phyloP scores from a whole-genome alignment of 2,797 vertebrate genomes.

The Pangasius macronema region DNA sequence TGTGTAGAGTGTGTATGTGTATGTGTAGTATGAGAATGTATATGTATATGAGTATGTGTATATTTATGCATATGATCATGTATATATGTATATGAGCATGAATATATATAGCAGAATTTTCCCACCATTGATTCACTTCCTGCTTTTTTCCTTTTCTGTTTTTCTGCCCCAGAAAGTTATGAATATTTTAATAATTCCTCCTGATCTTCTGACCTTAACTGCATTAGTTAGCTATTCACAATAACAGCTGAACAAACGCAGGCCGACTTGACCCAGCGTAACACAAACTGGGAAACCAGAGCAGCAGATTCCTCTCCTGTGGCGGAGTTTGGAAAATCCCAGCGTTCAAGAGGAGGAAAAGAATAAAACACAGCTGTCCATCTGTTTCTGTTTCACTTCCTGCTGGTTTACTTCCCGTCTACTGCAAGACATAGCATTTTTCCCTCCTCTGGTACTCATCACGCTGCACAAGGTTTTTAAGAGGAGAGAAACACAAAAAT shows the following conservation, averaged over 20 bases:
- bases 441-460: neutral
- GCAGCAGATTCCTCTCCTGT: neutral
- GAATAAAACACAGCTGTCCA: neutral
- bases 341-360: neutral
- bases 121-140: neutral
- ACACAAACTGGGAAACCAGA: neutral
- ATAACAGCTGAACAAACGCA: neutral
- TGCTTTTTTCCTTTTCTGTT: neutral
- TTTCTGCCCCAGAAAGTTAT: too few relatives aligned
- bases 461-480: neutral
- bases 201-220: neutral
- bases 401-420: neutral
- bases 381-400: neutral
- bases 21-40: too few relatives aligned
- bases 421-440: neutral
- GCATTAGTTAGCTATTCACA: neutral
- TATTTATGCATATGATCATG: too few relatives aligned
- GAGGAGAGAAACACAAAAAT: neutral
- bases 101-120: neutral
- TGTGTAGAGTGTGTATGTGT: too few relatives aligned
- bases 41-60: too few relatives aligned
- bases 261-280: neutral
- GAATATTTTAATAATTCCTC: neutral
- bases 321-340: neutral
- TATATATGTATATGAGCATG: too few relatives aligned